A percentile compares a stretch with the other conserved stretches of the same genome.
Evolutionary conservation across 2,888 invertebrate genomes (phyloP).

Genomic region (Apamea sordens): DNA sequence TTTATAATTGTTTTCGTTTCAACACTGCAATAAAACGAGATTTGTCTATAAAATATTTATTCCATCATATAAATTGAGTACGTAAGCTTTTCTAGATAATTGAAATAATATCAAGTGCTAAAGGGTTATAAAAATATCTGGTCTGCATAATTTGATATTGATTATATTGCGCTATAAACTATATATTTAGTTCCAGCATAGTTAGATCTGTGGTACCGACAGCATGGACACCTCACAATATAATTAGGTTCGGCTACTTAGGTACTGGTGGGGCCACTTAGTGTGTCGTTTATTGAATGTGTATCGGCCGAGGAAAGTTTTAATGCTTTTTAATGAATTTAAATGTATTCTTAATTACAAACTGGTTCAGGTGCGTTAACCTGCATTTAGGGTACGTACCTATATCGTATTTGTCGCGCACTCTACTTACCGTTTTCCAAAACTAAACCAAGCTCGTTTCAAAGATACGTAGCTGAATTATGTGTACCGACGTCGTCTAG

Average conservation of each 20-base stretch:
- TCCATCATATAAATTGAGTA: constrained; percentile 30
- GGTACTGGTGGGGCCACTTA: constrained; percentile 78
- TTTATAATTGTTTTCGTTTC: constrained; percentile 16
- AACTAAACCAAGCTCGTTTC: constrained; percentile 28
- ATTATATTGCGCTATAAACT: constrained; percentile 40
- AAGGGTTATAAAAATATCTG: constrained; percentile 44
- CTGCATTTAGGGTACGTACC: constrained; percentile 76
- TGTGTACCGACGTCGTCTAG: background rate
- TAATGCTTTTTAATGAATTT: constrained; percentile 88
- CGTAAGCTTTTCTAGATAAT: constrained; percentile 32
- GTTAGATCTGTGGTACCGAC: constrained; percentile 47
- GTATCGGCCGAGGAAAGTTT: constrained; percentile 83
- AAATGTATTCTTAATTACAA: constrained; percentile 88
- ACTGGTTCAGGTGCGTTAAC: constrained; percentile 87
- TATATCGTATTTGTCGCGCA: constrained; percentile 60
- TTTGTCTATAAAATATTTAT: constrained; percentile 24
- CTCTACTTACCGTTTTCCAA: constrained; percentile 60
- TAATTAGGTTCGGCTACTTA: constrained; percentile 70
- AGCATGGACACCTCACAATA: constrained; percentile 45
- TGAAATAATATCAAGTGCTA: constrained; percentile 42
- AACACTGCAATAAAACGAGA: constrained; percentile 7
- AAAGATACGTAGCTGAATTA: constrained; percentile 17
- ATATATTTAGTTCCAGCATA: constrained; percentile 27
- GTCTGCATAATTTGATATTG: constrained; percentile 30
- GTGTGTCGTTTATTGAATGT: constrained; percentile 76